Evolutionary conservation across 2,888 invertebrate species (phyloP), one percentile per base, ranked within the genome.

Genomic region (Odontothrips loti): DNA sequence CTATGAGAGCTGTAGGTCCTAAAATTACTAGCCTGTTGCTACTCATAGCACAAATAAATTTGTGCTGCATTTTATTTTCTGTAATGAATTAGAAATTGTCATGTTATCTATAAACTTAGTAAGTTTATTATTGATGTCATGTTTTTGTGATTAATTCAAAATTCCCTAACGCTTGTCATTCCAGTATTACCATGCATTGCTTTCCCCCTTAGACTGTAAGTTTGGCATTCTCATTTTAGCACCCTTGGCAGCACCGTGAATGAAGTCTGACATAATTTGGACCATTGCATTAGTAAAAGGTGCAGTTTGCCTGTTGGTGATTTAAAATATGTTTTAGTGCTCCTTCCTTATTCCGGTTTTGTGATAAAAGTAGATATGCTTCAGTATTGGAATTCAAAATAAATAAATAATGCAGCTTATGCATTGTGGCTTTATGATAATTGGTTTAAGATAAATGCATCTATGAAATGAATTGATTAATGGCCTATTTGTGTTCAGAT

Each of bases 11-110:
- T 43, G 34, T 43, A 43, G 34, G 6, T 82, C 79, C 81, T 81
- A 82, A 82, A 80, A 82, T 34, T 79, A n/a, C 20, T 79, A 75
- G 68, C 20, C 17, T 58, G 68, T 27, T 27, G 68, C 68, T 27
- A 27, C 27, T 12, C 23, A 27, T 27, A 23, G 27, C 68, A 75
- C 27, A 27, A 75, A 12, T 23, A 27, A 75, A 0, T 27, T 27
- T 75, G 27, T 75, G 23, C 8, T 27, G 12, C 27, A 75, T 11
- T 12, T 27, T 27, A 75, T 75, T 75, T 75, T 75, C 34, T 43
- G 3, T 43, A 43, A 43, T 43, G 34, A 43, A 43, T 43, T 43
- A 43, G 6, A 6, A 43, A 43, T 43, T 43, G 34, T 23, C 6
- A 75, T 75, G 68, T 27, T 27, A 75, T 27, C 12, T 11, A 23